Base-by-base conservation (phyloP, 2,797 vertebrate species). In the Tarsius wallacei region DNA sequence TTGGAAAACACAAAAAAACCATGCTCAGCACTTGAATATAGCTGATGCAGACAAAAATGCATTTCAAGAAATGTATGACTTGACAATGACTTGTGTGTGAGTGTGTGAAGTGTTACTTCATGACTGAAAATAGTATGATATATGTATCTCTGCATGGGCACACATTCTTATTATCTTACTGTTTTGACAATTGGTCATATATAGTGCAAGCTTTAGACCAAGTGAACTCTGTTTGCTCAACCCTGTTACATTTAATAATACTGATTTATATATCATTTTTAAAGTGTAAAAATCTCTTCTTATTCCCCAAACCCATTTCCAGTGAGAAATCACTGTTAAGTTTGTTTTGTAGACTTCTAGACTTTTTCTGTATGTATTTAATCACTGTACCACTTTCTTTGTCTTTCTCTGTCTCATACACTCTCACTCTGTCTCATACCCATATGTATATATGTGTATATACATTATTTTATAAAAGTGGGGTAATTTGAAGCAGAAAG, bases 1-100 rank as follows among this genome's bases (percentile, higher is more conserved):
- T 93, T 93, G 85, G 22, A 80, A 94, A 91, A 84, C 77, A 64
- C 14, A 19, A 76, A 92, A 93, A 90, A 66, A 51, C 68, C 87
- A 81, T 93, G 36, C 64, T 96, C 42, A 86, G 26, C 10, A 53
- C 71, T 82, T 88, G 28, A 77, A 5, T 90, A 7, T 73, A 80
- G 73, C 22, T 59, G 82, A 81, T 78, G 88, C 55, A 93, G 87
- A 85, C 33, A 85, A 73, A 91, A 93, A 76, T 86, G 53, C 51
- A 49, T 82, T 96, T 96, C 28, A 93, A 57, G 42, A 87, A 94
- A 91, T 93, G 28, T 53, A 49, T 76, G 47, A 86, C 26, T 88
- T 89, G 68, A 86, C 21, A 49, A 10, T 87, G 71, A 84, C 49
- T 86, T 91, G 36, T 24, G 31, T 89, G 42, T 70, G 31, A 87